Evolutionary conservation across 2,888 invertebrate species (phyloP), one percentile per base, ranked within the genome.

Genomic region (Lordiphosa fenestrarum): DNA sequence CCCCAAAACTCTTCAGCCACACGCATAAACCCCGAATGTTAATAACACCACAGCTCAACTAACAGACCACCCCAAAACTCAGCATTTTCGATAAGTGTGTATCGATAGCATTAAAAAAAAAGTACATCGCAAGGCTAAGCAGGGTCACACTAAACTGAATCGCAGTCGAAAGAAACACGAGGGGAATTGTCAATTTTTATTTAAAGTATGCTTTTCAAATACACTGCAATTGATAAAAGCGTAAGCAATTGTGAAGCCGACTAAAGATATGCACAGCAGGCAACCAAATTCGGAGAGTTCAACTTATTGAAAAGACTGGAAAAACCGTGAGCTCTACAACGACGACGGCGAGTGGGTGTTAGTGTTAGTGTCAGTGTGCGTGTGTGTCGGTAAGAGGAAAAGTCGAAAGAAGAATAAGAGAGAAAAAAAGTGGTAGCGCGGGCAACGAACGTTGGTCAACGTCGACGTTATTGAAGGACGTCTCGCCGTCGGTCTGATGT

Each of bases 161-260:
- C 60, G 57, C 69, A 74, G 83, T 77, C 78, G 81, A 66, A 84
- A 81, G 77, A 84, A 77, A 77, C 77, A 77, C 77, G 77, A 77
- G 77, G 77, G 81, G 67, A 80, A 83, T 83, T 62, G 69, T 76
- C 73, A 83, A 67, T 75, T 78, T 74, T 46, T 36, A 33, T 25
- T 25, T 25, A 25, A 55, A 68, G 59, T 63, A 66, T 67, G 47
- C 52, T 37, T 15, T 9, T 36, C 25, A 25, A 25, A 25, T 7
- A 25, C 25, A 7, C 7, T 7, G 25, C 7, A 62, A 42, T 39
- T 12, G 50, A 9, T n/a, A 13, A 21, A 30, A 49, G 48, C 38
- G 23, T 39, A 50, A 39, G 47, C 44, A 57, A 69, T 49, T 35
- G 40, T 15, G 6, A 30, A 37, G 19, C 38, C 53, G 38, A 37